Evolutionary conservation across 1,140 invertebrate genomes (phyloP).

Genomic region (Drosophila busckii): DNA sequence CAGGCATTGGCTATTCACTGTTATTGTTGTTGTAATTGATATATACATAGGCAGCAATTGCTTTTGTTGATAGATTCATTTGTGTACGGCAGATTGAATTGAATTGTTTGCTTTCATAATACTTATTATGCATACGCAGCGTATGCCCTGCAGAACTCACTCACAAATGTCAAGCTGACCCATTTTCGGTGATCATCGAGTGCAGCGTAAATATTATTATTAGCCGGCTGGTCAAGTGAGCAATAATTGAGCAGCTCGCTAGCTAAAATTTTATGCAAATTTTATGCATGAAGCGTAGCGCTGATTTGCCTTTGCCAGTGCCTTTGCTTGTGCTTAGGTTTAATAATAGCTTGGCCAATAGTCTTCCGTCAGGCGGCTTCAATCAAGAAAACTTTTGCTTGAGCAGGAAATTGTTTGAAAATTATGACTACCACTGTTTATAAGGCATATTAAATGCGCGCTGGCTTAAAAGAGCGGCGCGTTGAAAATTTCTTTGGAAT

Average conservation of each 20-base stretch:
- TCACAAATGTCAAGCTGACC: slow-evolving; percentile 43
- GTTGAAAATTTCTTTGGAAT: slow-evolving; percentile 40
- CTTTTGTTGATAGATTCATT: slow-evolving; percentile 69
- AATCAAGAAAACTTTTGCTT: slow-evolving; percentile 50
- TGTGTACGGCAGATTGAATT: slow-evolving; percentile 55
- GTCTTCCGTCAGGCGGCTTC: slow-evolving; percentile 55
- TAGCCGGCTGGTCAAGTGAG: slow-evolving; percentile 14
- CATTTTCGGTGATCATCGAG: slow-evolving; percentile 25
- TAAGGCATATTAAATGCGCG: slow-evolving; percentile 23
- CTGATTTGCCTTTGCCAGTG: slow-evolving; percentile 17
- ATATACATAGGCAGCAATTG: slow-evolving; percentile 66
- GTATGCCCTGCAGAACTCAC: slow-evolving; percentile 16
- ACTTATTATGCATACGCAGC: neutral
- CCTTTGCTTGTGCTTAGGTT: slow-evolving; percentile 6
- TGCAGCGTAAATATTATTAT: slow-evolving; percentile 38
- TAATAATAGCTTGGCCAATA: slow-evolving; percentile 46
- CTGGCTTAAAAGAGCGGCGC: slow-evolving; percentile 14
- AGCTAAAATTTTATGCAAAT: slow-evolving; percentile 57
- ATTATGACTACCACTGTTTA: slow-evolving; percentile 8
- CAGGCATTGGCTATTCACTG: slow-evolving; percentile 7
- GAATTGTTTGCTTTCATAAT: slow-evolving; percentile 48
- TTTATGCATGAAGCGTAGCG: slow-evolving; percentile 42
- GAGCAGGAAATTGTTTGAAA: slow-evolving; percentile 58
- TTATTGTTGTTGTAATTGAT: slow-evolving; percentile 51
- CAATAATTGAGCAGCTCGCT: neutral